Base-by-base conservation (phyloP, 2,888 invertebrate species). In the Pristionchus maxplancki region DNA sequence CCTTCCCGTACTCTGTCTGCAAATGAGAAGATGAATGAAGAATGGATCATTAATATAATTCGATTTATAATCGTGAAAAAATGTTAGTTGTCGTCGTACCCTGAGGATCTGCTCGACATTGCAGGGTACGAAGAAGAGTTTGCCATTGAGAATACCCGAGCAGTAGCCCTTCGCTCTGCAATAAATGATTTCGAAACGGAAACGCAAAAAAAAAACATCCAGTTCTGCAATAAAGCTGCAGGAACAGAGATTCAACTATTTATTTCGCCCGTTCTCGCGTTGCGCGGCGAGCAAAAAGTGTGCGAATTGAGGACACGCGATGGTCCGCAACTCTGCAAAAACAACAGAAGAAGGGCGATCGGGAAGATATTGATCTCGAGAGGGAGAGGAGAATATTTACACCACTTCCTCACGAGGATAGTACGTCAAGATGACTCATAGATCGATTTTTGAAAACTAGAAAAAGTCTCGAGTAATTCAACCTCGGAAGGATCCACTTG, bases 401-500 rank as follows among this genome's bases (percentile, higher is more conserved):
- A 8, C 5, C n/a, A 58, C 24, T 58, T 58, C 20, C n/a, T 58
- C 58, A 58, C 58, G 58, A 24, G 58, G 53, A 53, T 53, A 24
- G 53, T 17, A 11, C 11, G 53, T 48, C 11, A 48, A 48, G 48
- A 48, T 53, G 53, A 53, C 6, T 53, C 53, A 53, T 53, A 6
- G 17, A 20, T 44, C 11, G 6, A 53, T 53, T 53, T 17, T 8
- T 17, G 15, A 1, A 2, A 11, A 5, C 2, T 48, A 15, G 20
- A 20, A 20, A 53, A 53, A 17, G 20, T 15, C 20, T 15, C 48
- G 44, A 53, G 53, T 53, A 15, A 11, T 3, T 53, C 53, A 53
- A 85, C 88, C 62, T 88, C 11, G 88, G 88, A 28, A 71, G 58
- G 24, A 88, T 81, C 88, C 88, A 88, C 62, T 88, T 88, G 62